Conservation (phyloP, 2,888 invertebrate genomes). For the Thera obeliscata region DNA sequence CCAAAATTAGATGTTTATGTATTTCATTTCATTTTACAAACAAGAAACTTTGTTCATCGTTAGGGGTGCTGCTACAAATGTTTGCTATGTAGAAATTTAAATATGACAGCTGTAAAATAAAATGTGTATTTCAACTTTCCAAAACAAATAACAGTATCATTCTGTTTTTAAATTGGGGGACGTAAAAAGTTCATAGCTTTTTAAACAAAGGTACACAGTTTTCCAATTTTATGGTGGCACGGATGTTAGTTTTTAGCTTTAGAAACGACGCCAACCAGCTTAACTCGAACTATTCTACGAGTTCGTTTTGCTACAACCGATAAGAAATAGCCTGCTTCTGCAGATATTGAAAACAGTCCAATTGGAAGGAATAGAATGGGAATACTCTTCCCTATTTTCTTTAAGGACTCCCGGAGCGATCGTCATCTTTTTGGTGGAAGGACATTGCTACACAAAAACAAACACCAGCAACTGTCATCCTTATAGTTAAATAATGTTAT, state of each 20-base stretch:
- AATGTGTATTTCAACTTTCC: neutral
- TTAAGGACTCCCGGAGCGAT: neutral
- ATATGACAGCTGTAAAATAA: too few relatives aligned
- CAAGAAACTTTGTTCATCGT: too few relatives aligned
- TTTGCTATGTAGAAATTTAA: too few relatives aligned
- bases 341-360: neutral
- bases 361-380: neutral
- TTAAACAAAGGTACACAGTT: neutral
- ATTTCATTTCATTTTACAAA: too few relatives aligned
- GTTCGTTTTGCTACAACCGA: conserved; percentile 4
- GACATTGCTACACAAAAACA: neutral
- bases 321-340: conserved; percentile 1
- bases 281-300: neutral
- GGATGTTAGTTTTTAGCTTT: conserved; percentile 3
- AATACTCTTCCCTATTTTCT: conserved; percentile 8
- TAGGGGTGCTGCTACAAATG: too few relatives aligned
- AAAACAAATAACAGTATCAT: neutral
- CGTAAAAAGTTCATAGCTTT: neutral
- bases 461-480: neutral
- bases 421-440: neutral
- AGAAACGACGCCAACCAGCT: neutral
- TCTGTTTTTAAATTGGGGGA: neutral
- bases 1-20: too few relatives aligned
- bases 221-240: neutral
- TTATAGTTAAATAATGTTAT: too few relatives aligned